Evolutionary conservation across 1,140 invertebrate genomes (phyloP).

Genomic region (Ganaspis sp.): DNA sequence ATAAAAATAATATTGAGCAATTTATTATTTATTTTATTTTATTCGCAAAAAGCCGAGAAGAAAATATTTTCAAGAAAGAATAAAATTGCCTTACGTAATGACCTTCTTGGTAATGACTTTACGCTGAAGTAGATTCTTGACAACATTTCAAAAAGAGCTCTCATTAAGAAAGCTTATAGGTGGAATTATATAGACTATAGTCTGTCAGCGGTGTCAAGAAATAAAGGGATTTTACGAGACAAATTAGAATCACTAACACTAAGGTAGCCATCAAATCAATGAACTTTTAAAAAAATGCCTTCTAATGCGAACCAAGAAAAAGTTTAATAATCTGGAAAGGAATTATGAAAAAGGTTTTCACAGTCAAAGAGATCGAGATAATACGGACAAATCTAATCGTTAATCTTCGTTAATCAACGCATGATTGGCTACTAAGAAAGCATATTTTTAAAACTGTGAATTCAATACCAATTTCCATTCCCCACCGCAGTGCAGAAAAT

Average conservation of each 20-base stretch:
- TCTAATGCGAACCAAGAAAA: background rate
- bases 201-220: background rate
- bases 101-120: too few species aligned
- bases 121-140: background rate
- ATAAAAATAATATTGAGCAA: too few species aligned
- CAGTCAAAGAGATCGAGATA: background rate
- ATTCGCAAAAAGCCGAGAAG: slow-evolving; percentile 2
- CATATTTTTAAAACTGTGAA: background rate
- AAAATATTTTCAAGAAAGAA: background rate
- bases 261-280: background rate
- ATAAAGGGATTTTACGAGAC: background rate
- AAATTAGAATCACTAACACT: slow-evolving; percentile 11
- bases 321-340: background rate
- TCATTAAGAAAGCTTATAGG: background rate
- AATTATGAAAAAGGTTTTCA: background rate
- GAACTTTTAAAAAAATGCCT: background rate
- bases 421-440: background rate
- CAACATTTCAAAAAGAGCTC: background rate
- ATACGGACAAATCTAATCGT: background rate
- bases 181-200: too few species aligned
- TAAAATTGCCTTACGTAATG: background rate
- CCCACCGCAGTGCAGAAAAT: background rate
- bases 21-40: too few species aligned
- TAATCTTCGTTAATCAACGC: background rate
- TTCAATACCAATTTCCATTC: background rate